Conservation (phyloP, 2,888 invertebrate genomes). For the Cynaeus angustus region DNA sequence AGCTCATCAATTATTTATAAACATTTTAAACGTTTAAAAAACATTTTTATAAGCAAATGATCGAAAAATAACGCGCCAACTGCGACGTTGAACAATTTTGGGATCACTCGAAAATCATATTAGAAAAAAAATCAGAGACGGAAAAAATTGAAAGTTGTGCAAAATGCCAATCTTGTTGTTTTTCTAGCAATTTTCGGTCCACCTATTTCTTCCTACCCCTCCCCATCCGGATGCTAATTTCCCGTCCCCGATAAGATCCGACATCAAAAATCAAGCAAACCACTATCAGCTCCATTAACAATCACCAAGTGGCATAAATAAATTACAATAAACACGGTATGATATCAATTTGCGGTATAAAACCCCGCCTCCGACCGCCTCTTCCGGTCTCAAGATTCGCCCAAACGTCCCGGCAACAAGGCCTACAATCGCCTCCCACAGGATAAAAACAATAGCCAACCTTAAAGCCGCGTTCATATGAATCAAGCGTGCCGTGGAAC, state of each 20-base stretch:
- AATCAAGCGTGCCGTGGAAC: constrained; percentile 62
- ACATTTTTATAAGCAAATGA: too few species aligned
- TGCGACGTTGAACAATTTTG: too few species aligned
- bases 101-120: too few species aligned
- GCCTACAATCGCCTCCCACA: constrained; percentile 50
- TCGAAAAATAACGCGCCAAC: too few species aligned
- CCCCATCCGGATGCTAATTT: constrained; percentile 40
- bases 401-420: constrained; percentile 30
- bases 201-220: neutral
- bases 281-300: constrained; percentile 44
- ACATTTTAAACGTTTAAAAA: too few species aligned
- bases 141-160: too few species aligned
- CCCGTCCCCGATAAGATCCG: constrained; percentile 17
- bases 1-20: too few species aligned
- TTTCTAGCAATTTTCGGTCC: neutral
- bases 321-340: constrained; percentile 46
- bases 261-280: constrained; percentile 41
- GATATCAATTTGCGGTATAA: constrained; percentile 47
- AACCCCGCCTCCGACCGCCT: constrained; percentile 46
- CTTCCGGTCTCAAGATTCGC: constrained; percentile 18
- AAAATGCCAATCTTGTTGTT: too few species aligned
- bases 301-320: constrained; percentile 48
- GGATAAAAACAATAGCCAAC: constrained; percentile 64
- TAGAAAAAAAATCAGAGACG: too few species aligned
- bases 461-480: constrained; percentile 65